A percentile compares a stretch with the other conserved stretches of the same genome.
Conservation (phyloP, 1,140 invertebrate species). For the Cydia splendana region DNA sequence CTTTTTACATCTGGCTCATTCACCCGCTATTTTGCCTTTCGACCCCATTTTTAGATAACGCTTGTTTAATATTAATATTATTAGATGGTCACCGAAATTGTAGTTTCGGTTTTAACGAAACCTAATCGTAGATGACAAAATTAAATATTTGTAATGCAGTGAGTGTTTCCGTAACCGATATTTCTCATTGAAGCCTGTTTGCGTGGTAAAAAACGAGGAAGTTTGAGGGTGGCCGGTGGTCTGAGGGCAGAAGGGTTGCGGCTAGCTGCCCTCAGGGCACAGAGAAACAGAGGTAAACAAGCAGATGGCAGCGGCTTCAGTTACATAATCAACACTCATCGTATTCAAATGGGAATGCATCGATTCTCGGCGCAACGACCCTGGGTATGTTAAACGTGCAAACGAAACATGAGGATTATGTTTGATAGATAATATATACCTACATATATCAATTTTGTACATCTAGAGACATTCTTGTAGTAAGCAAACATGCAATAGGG, state of each 20-base stretch:
- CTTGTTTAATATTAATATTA: slow-evolving; percentile 17
- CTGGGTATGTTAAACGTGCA: slow-evolving; percentile 32
- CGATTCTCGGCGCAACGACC: slow-evolving; percentile 35
- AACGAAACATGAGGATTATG: slow-evolving; percentile 31
- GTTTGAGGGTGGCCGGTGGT: slow-evolving; percentile 70
- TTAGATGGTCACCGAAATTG: slow-evolving; percentile 19
- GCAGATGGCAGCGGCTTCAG: slow-evolving; percentile 69
- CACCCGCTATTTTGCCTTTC: slow-evolving; percentile 36
- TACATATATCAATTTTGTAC: neutral
- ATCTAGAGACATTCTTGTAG: neutral
- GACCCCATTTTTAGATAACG: slow-evolving; percentile 35
- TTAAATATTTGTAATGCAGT: slow-evolving; percentile 69
- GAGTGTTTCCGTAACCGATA: slow-evolving; percentile 76
- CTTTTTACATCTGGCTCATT: slow-evolving; percentile 63
- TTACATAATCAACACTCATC: slow-evolving; percentile 75
- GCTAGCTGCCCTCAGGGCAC: slow-evolving; percentile 50
- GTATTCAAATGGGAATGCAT: slow-evolving; percentile 67
- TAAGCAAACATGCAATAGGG: neutral
- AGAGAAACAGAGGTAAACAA: slow-evolving; percentile 64
- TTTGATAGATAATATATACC: neutral
- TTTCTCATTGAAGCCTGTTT: slow-evolving; percentile 74
- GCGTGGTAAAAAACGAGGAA: slow-evolving; percentile 67
- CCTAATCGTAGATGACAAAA: slow-evolving; percentile 37
- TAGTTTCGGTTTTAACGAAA: slow-evolving; percentile 18
- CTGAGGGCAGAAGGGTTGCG: slow-evolving; percentile 60